phyloP scores from a whole-genome alignment of 2,113 vertebrate genomes.

The Amia ocellicauda region DNA sequence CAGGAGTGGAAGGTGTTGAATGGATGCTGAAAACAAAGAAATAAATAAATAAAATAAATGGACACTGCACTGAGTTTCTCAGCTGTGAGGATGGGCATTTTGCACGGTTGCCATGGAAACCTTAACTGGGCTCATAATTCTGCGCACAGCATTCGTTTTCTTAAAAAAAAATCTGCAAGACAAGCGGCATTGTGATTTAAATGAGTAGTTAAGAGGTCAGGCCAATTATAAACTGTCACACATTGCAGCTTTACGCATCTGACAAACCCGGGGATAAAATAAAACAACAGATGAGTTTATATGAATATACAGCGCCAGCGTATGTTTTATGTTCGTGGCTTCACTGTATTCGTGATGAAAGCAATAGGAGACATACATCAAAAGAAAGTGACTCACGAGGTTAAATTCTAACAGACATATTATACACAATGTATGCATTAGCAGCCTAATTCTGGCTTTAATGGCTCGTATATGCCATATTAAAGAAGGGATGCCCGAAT shows the following conservation, averaged over 20 bases:
- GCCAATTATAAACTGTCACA: not conserved
- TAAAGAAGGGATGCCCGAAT: too few relatives aligned
- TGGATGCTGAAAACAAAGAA: too few relatives aligned
- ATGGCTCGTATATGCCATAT: too few relatives aligned
- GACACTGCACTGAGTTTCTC: not conserved
- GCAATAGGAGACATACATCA: too few relatives aligned
- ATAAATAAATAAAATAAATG: too few relatives aligned
- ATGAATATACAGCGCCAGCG: too few relatives aligned
- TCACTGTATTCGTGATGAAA: too few relatives aligned
- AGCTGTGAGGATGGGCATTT: not conserved
- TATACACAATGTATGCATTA: not conserved
- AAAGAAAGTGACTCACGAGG: too few relatives aligned
- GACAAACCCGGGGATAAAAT: too few relatives aligned
- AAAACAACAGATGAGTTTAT: too few relatives aligned
- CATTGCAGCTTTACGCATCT: not conserved
- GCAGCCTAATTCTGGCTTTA: too few relatives aligned
- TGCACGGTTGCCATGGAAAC: conserved; percentile 8
- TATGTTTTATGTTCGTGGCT: too few relatives aligned
- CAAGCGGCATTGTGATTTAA: not conserved
- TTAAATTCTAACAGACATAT: not conserved
- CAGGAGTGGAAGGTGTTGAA: not conserved
- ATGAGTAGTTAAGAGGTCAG: not conserved
- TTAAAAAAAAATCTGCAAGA: conserved; percentile 7
- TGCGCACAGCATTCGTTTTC: not conserved
- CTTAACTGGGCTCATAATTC: conserved; percentile 10